Conservation (phyloP, 2,888 invertebrate genomes). For the Pristionchus arcanus region DNA sequence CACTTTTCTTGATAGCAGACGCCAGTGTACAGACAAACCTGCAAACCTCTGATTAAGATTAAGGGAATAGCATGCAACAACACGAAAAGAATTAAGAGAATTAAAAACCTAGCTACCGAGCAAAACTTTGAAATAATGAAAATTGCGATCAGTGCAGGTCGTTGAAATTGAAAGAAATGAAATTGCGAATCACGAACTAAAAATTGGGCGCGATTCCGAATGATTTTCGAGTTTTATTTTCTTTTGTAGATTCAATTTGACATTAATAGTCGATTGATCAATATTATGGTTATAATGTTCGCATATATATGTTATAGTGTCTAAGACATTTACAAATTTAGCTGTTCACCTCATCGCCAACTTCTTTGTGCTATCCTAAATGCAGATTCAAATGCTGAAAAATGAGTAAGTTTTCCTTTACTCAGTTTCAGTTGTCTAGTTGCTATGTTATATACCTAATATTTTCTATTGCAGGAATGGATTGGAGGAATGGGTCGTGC, state of each 20-base stretch:
- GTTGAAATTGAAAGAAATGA: background rate
- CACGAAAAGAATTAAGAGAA: background rate
- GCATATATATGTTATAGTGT: background rate
- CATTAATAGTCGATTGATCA: too few relatives aligned
- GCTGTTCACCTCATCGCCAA: background rate
- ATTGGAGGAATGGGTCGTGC: conserved; percentile 70
- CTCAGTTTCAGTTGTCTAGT: background rate
- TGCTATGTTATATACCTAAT: background rate
- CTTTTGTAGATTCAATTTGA: background rate
- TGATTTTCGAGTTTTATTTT: background rate
- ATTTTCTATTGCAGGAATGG: conserved; percentile 61
- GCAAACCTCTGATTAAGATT: background rate
- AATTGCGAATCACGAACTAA: background rate
- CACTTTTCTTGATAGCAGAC: conserved; percentile 61
- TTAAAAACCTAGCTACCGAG: background rate
- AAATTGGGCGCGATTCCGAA: background rate
- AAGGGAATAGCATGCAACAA: background rate
- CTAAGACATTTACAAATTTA: background rate
- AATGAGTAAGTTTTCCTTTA: conserved; percentile 31
- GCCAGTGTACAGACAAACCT: conserved; percentile 58
- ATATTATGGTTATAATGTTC: background rate
- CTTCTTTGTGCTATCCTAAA: background rate
- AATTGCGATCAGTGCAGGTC: background rate
- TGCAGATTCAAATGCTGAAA: conserved; percentile 36
- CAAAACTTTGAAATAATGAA: background rate